phyloP scores from a whole-genome alignment of 2,113 vertebrate genomes.

The Equus przewalskii region DNA sequence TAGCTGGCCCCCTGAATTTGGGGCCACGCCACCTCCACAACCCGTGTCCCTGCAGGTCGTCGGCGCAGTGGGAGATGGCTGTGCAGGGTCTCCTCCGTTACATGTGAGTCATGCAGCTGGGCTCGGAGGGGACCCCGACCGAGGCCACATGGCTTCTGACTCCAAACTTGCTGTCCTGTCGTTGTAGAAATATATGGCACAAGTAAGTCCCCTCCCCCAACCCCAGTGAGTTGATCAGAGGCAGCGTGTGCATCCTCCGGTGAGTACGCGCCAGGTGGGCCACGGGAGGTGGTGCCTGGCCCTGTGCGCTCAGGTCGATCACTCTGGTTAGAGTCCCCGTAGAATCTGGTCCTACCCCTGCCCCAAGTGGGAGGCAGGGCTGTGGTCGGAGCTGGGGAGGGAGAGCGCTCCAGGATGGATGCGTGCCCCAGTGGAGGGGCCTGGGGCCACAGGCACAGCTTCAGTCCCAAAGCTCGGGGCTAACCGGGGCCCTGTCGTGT shows the following conservation, averaged over 20 bases:
- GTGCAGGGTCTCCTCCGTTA: conserved; percentile 74
- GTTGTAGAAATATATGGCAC: conserved; percentile 70
- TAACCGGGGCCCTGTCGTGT: not conserved
- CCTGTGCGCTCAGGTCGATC: no score
- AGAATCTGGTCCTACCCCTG: not conserved
- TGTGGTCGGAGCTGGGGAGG: not conserved
- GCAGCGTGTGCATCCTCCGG: not conserved
- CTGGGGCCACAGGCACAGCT: not conserved
- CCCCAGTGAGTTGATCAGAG: not conserved
- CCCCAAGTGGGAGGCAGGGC: not conserved
- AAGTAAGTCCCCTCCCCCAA: conserved; percentile 67
- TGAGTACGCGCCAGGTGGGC: not conserved
- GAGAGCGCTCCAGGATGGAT: not conserved
- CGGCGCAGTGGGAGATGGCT: conserved; percentile 67
- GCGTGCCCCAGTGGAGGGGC: no score
- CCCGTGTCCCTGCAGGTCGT: conserved; percentile 13
- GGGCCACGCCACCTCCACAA: not conserved
- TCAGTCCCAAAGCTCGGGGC: not conserved
- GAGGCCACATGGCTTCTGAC: not conserved
- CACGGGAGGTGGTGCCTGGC: not conserved
- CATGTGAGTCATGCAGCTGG: conserved; percentile 73
- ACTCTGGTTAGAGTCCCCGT: not conserved
- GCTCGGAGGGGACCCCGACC: not conserved
- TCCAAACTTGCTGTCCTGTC: not conserved
- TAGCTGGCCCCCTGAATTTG: not conserved